Evolutionary conservation across 2,113 vertebrate genomes (phyloP), one percentile per base, ranked within the genome.

Genomic region (Urocynchramus pylzowi): DNA sequence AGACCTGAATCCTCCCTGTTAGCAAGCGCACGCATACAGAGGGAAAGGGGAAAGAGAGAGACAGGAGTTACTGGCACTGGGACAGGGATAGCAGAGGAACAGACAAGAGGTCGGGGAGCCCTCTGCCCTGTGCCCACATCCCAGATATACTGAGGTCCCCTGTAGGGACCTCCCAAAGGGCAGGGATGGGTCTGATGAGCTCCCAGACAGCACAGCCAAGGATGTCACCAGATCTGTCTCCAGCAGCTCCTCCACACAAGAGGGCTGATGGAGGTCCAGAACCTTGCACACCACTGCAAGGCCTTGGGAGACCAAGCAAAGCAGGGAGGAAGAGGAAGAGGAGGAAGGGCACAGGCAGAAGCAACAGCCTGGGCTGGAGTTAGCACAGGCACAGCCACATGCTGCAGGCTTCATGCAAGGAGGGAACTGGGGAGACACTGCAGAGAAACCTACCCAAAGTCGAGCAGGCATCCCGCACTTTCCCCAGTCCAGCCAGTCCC

Each of bases 1-100:
- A 97, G 99, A 99, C 98, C 99, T 99, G 99, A 99, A 99, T 99
- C 98, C 99, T 99, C 99, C 99, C 99, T 99, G 98, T 99, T 98
- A 99, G 98, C 98, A 98, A 96, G 97, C 73, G 97, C 97, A 97
- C 95, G 97, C 96, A 86, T 92, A 97, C 97, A 94, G 97, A 97
- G 96, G 97, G 95, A 94, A 87, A 95, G 94, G 90, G 90, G 96
- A 96, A 96, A 97, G 96, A 96, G 97, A 97, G 97, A 98, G 97
- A 98, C 87, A 97, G 97, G 93, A 98, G 89, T 97, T 98, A 97
- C 84, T 77, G 42, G 11, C 50, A 81, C 70, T 97, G 94, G 92
- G 94, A 96, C 87, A 94, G 94, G 86, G 91, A 53, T 30, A 59
- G 71, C n/a, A 65, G 28, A 87, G 65, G 15, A 87, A 47, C 9